Conservation (phyloP, 2,888 invertebrate genomes). For the Leucophenga montana region DNA sequence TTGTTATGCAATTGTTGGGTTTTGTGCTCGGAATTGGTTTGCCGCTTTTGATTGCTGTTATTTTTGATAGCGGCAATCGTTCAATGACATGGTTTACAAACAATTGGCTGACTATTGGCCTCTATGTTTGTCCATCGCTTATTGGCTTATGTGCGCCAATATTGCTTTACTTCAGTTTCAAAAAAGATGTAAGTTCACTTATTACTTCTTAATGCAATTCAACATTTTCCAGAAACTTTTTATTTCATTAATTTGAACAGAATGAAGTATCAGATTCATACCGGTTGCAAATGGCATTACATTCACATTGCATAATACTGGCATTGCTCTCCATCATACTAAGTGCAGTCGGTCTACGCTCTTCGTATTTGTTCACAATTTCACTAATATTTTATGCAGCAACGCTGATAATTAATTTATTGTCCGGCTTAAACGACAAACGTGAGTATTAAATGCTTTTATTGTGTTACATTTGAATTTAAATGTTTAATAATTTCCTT, state of each 20-base stretch:
- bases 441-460: conserved; percentile 47
- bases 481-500: not conserved
- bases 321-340: conserved; percentile 56
- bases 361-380: conserved; percentile 66
- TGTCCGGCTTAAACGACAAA: conserved; percentile 60
- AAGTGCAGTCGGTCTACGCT: conserved; percentile 62
- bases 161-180: conserved; percentile 59
- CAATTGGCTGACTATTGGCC: conserved; percentile 74
- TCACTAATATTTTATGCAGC: conserved; percentile 63
- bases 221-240: not conserved
- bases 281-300: conserved; percentile 67
- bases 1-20: conserved; percentile 62
- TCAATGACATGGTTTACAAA: conserved; percentile 78
- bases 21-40: conserved; percentile 62
- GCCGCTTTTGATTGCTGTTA: conserved; percentile 66
- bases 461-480: not conserved
- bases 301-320: conserved; percentile 66
- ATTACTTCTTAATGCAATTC: too few relatives aligned
- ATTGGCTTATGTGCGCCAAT: conserved; percentile 64
- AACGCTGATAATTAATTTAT: conserved; percentile 60
- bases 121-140: conserved; percentile 68
- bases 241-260: not conserved
- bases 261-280: conserved; percentile 36
- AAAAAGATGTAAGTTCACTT: conserved; percentile 57
- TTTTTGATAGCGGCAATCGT: conserved; percentile 70